Percentiles rank a stretch among this genome's conserved stretches.
These are phyloP conservation scores for Drosophila pseudotakahashii DNA, from an alignment of 2,888 invertebrate genomes.

Conservation along the genomic window DNA sequence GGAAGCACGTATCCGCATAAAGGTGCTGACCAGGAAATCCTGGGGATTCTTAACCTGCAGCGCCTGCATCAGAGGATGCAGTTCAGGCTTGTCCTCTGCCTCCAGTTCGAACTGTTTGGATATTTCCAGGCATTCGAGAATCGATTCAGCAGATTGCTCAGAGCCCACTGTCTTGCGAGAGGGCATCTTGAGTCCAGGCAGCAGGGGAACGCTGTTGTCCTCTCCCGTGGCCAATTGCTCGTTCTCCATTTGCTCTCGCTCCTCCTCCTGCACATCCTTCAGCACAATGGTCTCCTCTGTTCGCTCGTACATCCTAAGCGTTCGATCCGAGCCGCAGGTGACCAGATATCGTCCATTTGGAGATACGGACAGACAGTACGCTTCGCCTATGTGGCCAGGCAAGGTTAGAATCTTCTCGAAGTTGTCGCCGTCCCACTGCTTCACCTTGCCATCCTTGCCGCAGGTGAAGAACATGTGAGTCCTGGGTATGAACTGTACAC, in stretches of 20 bases:
- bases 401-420: slow-evolving; percentile 95
- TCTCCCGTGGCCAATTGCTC: slow-evolving; percentile 89
- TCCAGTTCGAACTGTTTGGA: slow-evolving; percentile 86
- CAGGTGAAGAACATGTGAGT: slow-evolving; percentile 97
- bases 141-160: slow-evolving; percentile 90
- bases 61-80: slow-evolving; percentile 93
- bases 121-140: slow-evolving; percentile 95
- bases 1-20: slow-evolving; percentile 92
- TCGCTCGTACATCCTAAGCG: slow-evolving; percentile 93
- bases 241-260: slow-evolving; percentile 90
- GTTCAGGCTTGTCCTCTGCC: slow-evolving; percentile 81
- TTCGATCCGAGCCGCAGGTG: slow-evolving; percentile 94
- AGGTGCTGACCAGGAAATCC: slow-evolving; percentile 92
- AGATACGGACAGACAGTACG: slow-evolving; percentile 90
- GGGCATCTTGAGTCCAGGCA: slow-evolving; percentile 92
- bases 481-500: slow-evolving; percentile 93
- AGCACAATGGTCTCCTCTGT: slow-evolving; percentile 95
- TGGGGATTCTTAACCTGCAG: slow-evolving; percentile 89
- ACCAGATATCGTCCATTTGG: slow-evolving; percentile 91
- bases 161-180: slow-evolving; percentile 89
- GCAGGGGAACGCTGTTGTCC: slow-evolving; percentile 88
- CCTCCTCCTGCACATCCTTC: slow-evolving; percentile 94
- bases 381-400: slow-evolving; percentile 91
- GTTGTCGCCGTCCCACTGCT: slow-evolving; percentile 98
- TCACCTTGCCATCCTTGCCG: slow-evolving; percentile 96